These are phyloP conservation scores for Rhagoletis pomonella DNA, from an alignment of 1,140 invertebrate genomes.

Conservation along the genomic window DNA sequence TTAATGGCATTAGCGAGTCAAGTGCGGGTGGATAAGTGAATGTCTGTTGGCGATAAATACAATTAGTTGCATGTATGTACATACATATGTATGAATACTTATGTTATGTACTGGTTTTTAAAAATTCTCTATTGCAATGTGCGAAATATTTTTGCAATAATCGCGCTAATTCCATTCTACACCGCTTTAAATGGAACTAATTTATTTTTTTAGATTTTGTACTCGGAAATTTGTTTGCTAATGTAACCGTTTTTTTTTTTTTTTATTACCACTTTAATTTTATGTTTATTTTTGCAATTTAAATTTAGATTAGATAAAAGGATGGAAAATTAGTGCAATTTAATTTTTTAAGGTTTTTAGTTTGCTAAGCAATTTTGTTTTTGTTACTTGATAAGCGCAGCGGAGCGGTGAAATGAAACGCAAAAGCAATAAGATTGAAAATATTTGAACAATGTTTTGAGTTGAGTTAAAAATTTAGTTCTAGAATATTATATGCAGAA, in stretches of 20 bases:
- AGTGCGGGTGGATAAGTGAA: conserved; percentile 8
- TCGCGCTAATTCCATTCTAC: not conserved
- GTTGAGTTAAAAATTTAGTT: not conserved
- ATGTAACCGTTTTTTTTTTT: not conserved
- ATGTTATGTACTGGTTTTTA: too few relatives aligned
- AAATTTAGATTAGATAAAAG: conserved; percentile 20
- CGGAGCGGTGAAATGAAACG: not conserved
- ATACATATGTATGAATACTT: not conserved
- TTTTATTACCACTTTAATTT: not conserved
- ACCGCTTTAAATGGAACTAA: conserved; percentile 3
- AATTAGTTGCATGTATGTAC: not conserved
- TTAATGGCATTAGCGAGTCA: not conserved
- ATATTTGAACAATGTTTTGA: not conserved
- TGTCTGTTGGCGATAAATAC: not conserved
- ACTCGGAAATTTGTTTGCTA: not conserved
- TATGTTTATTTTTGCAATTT: conserved; percentile 10
- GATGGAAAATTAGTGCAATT: conserved; percentile 40
- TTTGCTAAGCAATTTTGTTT: not conserved
- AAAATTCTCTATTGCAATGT: too few relatives aligned
- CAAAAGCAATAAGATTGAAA: not conserved
- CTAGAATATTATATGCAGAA: too few relatives aligned
- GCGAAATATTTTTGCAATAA: not conserved
- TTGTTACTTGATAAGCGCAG: conserved; percentile 14
- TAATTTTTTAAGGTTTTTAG: not conserved
- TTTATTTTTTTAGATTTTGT: conserved; percentile 21